Base-by-base conservation (phyloP, 2,797 vertebrate genomes). In the Artibeus lituratus region DNA sequence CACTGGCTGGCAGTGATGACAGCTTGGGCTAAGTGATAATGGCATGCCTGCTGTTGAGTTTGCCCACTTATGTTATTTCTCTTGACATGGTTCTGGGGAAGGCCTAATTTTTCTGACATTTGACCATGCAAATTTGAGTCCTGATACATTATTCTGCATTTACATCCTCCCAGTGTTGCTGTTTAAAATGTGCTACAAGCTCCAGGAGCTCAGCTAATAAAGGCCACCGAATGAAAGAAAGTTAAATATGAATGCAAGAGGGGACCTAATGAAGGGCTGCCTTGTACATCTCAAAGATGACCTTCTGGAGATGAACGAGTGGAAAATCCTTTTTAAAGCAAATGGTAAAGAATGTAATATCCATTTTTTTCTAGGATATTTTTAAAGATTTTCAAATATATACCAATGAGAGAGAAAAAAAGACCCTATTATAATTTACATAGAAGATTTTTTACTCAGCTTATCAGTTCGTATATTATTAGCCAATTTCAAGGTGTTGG, bases 41-140 rank as follows among this genome's bases (percentile, higher is more conserved):
- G 99, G 99, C 99, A 99, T 98, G 99, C 99, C 99, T 99, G 99
- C 99, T 99, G 99, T 99, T 98, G 99, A 99, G 99, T 98, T 81
- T 98, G 98, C 99, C 99, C 99, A 99, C 99, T 99, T 99, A 99
- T 96, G 99, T 99, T 99, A 99, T 99, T 99, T 99, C 99, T 99
- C 99, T 98, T 99, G 99, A 99, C 99, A 99, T 99, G 99, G 99
- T 99, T 99, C 99, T 99, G 98, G 99, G 98, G 99, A 99, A 99
- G 99, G 99, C 99, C 99, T 99, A 99, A 99, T 99, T 99, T 99
- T 99, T 99, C 99, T 99, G 99, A 99, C 99, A 99, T 99, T 99
- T 99, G 99, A 99, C 99, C 99, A 99, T 99, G 99, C 99, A 99
- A 99, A 99, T 99, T 99, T 99, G 99, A 99, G 98, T 99, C 99